Conservation (phyloP, 2,888 invertebrate genomes). For the Creontiades dilutus region DNA sequence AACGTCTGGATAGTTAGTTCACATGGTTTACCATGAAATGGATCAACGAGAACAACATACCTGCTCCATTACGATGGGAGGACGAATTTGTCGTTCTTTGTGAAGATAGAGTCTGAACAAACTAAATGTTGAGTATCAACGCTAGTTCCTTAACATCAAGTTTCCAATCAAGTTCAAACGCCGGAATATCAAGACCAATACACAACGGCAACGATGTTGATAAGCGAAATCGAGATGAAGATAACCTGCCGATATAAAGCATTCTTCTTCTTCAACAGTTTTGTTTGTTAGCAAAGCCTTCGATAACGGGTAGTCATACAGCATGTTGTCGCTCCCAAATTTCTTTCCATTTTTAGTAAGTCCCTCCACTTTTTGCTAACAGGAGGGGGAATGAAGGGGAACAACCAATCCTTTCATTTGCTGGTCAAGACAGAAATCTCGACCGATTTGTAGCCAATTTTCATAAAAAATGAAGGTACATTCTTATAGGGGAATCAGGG, state of each 20-base stretch:
- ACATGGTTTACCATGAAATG: background rate
- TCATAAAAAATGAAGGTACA: too few species aligned
- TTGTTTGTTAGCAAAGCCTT: too few species aligned
- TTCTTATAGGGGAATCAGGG: too few species aligned
- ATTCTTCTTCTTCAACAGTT: too few species aligned
- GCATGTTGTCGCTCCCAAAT: too few species aligned
- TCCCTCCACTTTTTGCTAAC: too few species aligned
- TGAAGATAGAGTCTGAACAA: background rate
- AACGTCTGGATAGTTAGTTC: background rate
- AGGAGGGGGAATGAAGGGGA: too few species aligned
- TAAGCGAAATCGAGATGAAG: background rate
- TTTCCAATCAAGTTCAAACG: background rate
- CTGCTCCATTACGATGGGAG: background rate
- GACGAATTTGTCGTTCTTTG: background rate
- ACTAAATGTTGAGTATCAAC: background rate
- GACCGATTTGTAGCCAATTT: too few species aligned
- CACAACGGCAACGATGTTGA: constrained; percentile 17
- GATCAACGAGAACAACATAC: background rate
- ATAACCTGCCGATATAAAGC: background rate
- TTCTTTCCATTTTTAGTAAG: too few species aligned
- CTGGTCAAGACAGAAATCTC: too few species aligned
- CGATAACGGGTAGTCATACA: too few species aligned
- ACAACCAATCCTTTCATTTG: too few species aligned
- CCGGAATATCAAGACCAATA: background rate
- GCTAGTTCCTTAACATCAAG: background rate